Evolutionary conservation across 37 sponge, comb jelly and placozoan species (phyloP), one percentile per base, ranked within the genome.

Genomic region (Halichondria panicea): DNA sequence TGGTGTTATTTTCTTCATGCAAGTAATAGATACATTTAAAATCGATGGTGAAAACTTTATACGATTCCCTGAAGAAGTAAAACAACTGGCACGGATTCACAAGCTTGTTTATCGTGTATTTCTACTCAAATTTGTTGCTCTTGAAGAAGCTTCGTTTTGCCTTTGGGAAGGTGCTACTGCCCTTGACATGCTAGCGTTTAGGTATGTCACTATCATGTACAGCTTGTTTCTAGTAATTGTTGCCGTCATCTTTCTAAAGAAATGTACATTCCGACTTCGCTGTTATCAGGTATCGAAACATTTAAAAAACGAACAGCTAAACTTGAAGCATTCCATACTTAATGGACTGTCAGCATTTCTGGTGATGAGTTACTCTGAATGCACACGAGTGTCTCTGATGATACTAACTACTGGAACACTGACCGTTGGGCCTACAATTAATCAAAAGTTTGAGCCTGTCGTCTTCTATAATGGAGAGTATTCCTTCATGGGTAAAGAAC

Each of bases 121-220:
- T 9, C 76, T 62, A 46, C 30, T 84, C 8, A 55, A 69, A 32
- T 84, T 84, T 66, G 76, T 84, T 43, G 21, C 19, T 32, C 3
- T 70, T 32, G 72, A 84, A 11, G 1, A 28, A 0, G 53, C 77
- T 18, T 84, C 85, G 27, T 84, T 77, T 56, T 84, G 85, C 46
- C 38, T 76, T 13, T 84, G 77, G 77, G 42, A 70, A 22, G 72
- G 72, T 43, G 77, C 77, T 33, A 42, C 70, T 43, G 71, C 62
- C 2, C 59, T 84, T 2, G 85, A 76, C n/a, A 43, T 77, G 27
- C 36, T 76, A 3, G 63, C 78, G 7, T 69, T 84, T 34, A 76
- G 71, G 25, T 84, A 77, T 48, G 77, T 70, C 39, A 76, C 85
- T 35, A n/a, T 42, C 27, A 9, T 40, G 0, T 71, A 70, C 32